Base-by-base conservation (phyloP, 2,888 invertebrate genomes). In the Ctenicera cuprea region DNA sequence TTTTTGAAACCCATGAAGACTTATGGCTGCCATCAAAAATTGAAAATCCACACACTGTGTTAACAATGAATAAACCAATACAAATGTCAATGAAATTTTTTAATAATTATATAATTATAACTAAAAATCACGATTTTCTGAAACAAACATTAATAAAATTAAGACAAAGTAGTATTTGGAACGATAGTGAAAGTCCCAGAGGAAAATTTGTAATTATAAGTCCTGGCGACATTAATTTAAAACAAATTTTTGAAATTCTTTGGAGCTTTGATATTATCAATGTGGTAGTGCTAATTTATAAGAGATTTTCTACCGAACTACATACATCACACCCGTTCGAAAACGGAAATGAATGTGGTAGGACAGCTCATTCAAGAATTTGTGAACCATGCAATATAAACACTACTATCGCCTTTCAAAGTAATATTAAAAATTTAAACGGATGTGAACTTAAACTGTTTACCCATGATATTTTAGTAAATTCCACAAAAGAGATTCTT, bases 111-210 rank as follows among this genome's bases (percentile, higher is more conserved):
- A 12, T 38, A 38, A 38, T 38, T 11, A 4, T 7, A 1, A 38
- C 38, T 11, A 1, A 38, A 7, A 8, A 11, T 7, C 38, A 12
- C 3, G 2, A 38, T 12, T 38, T 8, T 7, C 7, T 38, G 38
- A 38, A 2, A 2, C 9, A 38, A 12, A 38, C 11, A 38, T 9
- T 38, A 12, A 12, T 12, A 2, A 8, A 38, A 38, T 2, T 38
- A 7, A 38, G 7, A 38, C 26, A 26, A 26, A 26, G 3, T 26
- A 3, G 3, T 2, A 26, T 38, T 38, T 48, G 48, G 48, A 14
- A 48, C 18, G 18, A 48, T 3, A 48, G 48, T 48, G 8, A 48
- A 16, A 48, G 48, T 18, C 48, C 48, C 16, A 16, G 48, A 18
- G 20, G 48, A 20, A 18, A 18, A 48, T 48, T 48, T 48, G 3